Percentiles rank a stretch among this genome's conserved stretches.
Evolutionary conservation across 2,113 vertebrate genomes (phyloP).

Genomic region (Daphoenositta chrysoptera): DNA sequence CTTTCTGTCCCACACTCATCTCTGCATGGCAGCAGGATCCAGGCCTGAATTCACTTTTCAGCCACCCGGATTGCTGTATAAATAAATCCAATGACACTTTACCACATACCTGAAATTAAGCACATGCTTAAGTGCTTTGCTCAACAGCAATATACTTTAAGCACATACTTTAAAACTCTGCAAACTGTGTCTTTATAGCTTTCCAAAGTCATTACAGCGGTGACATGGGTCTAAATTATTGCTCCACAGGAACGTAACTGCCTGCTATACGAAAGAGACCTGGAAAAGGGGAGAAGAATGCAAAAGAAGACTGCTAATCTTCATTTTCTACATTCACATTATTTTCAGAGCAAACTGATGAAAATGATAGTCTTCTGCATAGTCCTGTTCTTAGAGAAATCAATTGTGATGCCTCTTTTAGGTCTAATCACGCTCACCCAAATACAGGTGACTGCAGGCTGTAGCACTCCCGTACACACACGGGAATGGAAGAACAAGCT

Average conservation of each 20-base stretch:
- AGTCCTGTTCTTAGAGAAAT: not conserved
- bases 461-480: not conserved
- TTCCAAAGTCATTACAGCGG: slow-evolving; percentile 4
- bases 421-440: not conserved
- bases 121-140: slow-evolving; percentile 44
- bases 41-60: not conserved
- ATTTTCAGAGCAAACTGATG: not conserved
- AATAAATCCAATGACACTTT: slow-evolving; percentile 35
- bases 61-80: not conserved
- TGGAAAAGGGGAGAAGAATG: not conserved
- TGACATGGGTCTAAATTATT: slow-evolving; percentile 39
- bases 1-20: not conserved
- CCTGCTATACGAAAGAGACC: not conserved
- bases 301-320: not conserved
- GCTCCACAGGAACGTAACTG: not conserved
- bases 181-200: slow-evolving; percentile 57
- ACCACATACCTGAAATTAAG: slow-evolving; percentile 44
- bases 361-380: not conserved
- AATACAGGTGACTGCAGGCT: not conserved
- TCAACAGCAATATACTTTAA: slow-evolving; percentile 64
- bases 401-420: not conserved
- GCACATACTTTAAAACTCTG: slow-evolving; percentile 54
- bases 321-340: not conserved
- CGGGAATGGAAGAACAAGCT: not conserved
- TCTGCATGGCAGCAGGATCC: not conserved